phyloP scores from a whole-genome alignment of 2,888 invertebrate genomes.

The Ophonus ardosiacus region DNA sequence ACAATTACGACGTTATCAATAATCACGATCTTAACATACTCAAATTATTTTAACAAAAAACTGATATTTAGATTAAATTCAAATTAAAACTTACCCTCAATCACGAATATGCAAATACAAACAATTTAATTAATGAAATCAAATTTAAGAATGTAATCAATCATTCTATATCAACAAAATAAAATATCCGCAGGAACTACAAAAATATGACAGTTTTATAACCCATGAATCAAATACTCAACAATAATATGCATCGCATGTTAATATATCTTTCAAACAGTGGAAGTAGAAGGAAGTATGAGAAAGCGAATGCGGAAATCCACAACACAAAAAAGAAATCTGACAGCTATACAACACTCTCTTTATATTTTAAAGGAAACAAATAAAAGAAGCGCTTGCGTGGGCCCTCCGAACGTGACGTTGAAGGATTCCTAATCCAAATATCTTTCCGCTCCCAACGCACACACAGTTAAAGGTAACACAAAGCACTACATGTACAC shows the following conservation, averaged over 20 bases:
- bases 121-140: slow-evolving; percentile 6
- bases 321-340: slow-evolving; percentile 50
- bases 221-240: slow-evolving; percentile 17
- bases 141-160: slow-evolving; percentile 22
- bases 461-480: slow-evolving; percentile 30
- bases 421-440: slow-evolving; percentile 55
- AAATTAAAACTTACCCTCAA: slow-evolving; percentile 23
- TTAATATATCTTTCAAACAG: slow-evolving; percentile 37
- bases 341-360: slow-evolving; percentile 50
- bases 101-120: slow-evolving; percentile 23
- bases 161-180: slow-evolving; percentile 5
- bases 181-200: not conserved
- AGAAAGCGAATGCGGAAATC: not conserved
- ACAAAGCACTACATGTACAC: not conserved
- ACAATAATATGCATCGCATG: not conserved
- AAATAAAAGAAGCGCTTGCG: slow-evolving; percentile 39
- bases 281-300: not conserved
- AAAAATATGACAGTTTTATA: slow-evolving; percentile 15
- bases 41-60: slow-evolving; percentile 31
- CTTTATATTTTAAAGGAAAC: slow-evolving; percentile 59
- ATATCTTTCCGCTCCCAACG: not conserved
- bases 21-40: slow-evolving; percentile 27
- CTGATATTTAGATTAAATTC: slow-evolving; percentile 21
- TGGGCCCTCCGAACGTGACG: slow-evolving; percentile 42
- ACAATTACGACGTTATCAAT: slow-evolving; percentile 30